These are phyloP conservation scores for Asteroscopus sphinx DNA, from an alignment of 2,888 invertebrate species.

Conservation along the genomic window DNA sequence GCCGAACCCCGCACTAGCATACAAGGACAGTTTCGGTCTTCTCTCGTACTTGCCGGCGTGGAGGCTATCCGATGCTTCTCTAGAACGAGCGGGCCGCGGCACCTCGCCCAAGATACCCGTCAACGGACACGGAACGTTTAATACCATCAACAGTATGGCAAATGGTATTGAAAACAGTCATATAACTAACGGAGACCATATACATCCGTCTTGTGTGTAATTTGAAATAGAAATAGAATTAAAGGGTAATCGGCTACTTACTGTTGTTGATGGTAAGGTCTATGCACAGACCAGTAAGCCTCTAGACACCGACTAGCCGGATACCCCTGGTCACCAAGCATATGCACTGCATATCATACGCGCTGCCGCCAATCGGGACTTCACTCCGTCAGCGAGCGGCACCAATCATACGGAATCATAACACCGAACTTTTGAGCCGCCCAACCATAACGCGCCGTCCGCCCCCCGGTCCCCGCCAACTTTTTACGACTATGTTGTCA, in stretches of 20 bases:
- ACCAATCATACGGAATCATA: too few relatives aligned
- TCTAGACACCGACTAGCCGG: too few relatives aligned
- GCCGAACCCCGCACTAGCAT: conserved; percentile 93
- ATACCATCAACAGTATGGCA: conserved; percentile 11
- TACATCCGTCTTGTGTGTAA: conserved; percentile 36
- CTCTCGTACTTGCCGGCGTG: conserved; percentile 93
- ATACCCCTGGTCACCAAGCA: too few relatives aligned
- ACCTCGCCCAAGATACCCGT: conserved; percentile 31
- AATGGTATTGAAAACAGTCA: conserved; percentile 32
- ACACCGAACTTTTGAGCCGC: too few relatives aligned
- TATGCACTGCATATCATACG: too few relatives aligned
- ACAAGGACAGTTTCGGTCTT: conserved; percentile 81
- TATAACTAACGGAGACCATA: conserved; percentile 33
- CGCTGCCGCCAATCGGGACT: too few relatives aligned
- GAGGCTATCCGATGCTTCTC: conserved; percentile 88
- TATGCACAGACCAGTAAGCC: too few relatives aligned
- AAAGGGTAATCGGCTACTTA: conserved; percentile 17
- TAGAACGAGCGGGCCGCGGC: conserved; percentile 91
- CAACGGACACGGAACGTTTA: conserved; percentile 53
- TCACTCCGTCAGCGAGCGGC: too few relatives aligned
- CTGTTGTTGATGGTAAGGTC: conserved; percentile 27
- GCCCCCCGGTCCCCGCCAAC: too few relatives aligned
- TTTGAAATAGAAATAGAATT: neutral
- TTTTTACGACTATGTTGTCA: too few relatives aligned
- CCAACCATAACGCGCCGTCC: too few relatives aligned